Conservation (phyloP, 2,888 invertebrate genomes). For the Ormyrus thymus region DNA sequence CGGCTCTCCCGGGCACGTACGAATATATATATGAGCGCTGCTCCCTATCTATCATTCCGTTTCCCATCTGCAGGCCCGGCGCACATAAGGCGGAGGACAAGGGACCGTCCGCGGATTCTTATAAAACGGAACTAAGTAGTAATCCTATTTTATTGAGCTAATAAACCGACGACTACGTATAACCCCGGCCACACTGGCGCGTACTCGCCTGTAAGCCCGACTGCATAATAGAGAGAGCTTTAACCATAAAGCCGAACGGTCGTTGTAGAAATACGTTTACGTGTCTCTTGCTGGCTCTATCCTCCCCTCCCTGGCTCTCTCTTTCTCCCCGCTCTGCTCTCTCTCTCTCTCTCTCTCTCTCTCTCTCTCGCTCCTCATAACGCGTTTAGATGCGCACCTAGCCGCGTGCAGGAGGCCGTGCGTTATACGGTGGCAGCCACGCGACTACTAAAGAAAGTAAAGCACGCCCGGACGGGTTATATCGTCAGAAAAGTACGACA, state of each 20-base stretch:
- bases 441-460: no score
- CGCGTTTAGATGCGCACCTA: constrained; percentile 12
- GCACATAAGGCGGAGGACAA: no score
- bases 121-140: constrained; percentile 62
- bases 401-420: no score
- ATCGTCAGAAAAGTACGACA: no score
- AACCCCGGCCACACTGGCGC: neutral
- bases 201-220: constrained; percentile 21
- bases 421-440: no score
- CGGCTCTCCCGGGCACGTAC: neutral
- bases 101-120: constrained; percentile 58
- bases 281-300: neutral
- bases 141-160: constrained; percentile 69
- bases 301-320: neutral
- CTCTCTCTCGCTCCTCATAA: constrained; percentile 15
- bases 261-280: constrained; percentile 34
- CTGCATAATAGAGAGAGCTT: constrained; percentile 47
- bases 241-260: constrained; percentile 44
- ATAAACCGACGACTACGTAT: constrained; percentile 60
- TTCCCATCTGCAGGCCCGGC: no score
- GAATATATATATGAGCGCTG: neutral
- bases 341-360: constrained; percentile 12
- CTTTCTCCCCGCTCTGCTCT: neutral
- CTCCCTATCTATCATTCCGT: no score
- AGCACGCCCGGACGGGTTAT: no score